Evolutionary conservation across 2,113 vertebrate genomes (phyloP), one percentile per base, ranked within the genome.

Genomic region (Eulemur rufifrons): DNA sequence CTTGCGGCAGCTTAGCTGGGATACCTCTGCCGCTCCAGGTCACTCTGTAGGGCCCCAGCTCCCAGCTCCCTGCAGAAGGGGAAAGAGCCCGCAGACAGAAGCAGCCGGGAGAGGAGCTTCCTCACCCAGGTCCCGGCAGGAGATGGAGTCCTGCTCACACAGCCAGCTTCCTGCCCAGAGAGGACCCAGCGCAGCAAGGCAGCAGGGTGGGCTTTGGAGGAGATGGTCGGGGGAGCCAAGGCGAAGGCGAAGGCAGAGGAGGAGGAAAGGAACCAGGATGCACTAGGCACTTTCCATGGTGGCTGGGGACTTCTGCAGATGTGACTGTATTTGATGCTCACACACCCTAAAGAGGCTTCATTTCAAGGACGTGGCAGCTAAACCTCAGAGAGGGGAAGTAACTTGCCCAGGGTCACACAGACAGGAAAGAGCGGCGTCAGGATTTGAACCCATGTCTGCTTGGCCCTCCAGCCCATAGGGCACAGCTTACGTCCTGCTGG

Each of bases 401-500:
- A 52, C 37, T 34, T 25, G 83, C 54, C 45, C 5, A 2, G 37
- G 10, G 80, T 56, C 71, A 69, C 89, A 50, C 37, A 47, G 84
- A 63, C 1, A 15, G 78, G 45, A 47, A 84, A 63, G 45, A 66
- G 47, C 29, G 61, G 81, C 76, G 66, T 27, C n/a, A 50, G 89
- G 54, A 17, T 32, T 34, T 64, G 59, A 71, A n/a, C 56, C 52
- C 1, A 8, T 0, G 9, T 71, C 47, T 37, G 20, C 0, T 0
- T 14, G 27, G 89, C 63, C 21, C 39, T 52, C 25, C 8, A 45
- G 83, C 45, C 34, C 37, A 1, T 0, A 8, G 84, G 14, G 50
- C 20, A 2, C 0, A 34, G 69, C 99, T 96, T 98, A 99, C 99
- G 2, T 99, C 99, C 95, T 99, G 99, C 87, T 99, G 99, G 2